A percentile compares a stretch with the other conserved stretches of the same genome.
Evolutionary conservation across 2,113 vertebrate species (phyloP).

Genomic region (Notechis scutatus): DNA sequence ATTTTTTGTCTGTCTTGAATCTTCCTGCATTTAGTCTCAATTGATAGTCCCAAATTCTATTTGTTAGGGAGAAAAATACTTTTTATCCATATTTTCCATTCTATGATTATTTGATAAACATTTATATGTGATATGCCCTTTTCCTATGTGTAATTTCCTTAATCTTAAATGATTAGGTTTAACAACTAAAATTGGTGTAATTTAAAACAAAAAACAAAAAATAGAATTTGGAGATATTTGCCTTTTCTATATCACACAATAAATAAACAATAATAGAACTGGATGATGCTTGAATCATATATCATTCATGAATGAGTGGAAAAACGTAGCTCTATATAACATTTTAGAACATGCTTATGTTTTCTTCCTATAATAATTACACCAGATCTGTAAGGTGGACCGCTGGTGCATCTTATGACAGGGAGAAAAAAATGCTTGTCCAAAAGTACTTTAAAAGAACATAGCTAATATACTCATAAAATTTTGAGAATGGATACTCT

Average conservation of each 20-base stretch:
- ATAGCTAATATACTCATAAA: neutral
- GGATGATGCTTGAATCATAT: neutral
- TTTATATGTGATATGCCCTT: neutral
- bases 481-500: neutral
- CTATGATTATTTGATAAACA: neutral
- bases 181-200: neutral
- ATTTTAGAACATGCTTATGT: neutral
- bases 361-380: neutral
- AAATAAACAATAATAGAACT: neutral
- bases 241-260: neutral
- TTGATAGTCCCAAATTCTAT: neutral
- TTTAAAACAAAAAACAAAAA: neutral
- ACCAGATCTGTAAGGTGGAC: neutral
- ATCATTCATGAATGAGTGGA: neutral
- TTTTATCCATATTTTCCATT: neutral
- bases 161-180: neutral
- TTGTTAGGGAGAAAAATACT: neutral
- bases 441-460: neutral
- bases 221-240: neutral
- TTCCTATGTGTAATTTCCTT: neutral
- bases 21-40: neutral
- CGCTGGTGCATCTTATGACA: neutral
- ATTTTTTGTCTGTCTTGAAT: neutral
- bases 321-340: neutral
- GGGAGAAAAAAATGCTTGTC: neutral